Conservation (phyloP, 1,140 invertebrate species). For the Drosophila mauritiana region DNA sequence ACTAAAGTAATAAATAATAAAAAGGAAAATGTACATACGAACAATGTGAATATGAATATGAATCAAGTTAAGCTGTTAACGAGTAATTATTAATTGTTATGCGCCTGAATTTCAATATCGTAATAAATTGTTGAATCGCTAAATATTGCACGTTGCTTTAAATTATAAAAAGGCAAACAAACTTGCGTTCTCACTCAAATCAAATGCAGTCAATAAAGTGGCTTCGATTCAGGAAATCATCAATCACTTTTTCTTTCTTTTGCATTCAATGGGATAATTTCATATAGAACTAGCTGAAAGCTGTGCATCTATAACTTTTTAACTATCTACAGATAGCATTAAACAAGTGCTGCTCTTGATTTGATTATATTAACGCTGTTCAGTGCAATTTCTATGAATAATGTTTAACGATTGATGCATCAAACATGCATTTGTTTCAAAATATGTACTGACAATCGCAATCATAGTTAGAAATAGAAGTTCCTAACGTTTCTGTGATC, state of each 20-base stretch:
- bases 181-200: conserved; percentile 5
- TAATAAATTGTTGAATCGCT: conserved; percentile 37
- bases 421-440: not conserved
- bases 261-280: not conserved
- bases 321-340: no score
- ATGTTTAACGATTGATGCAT: no score
- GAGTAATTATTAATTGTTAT: conserved; percentile 51
- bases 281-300: no score
- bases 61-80: conserved; percentile 50
- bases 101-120: conserved; percentile 21
- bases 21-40: not conserved
- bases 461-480: not conserved
- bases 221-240: not conserved
- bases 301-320: no score
- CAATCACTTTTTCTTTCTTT: not conserved
- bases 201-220: not conserved
- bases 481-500: no score
- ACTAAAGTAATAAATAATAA: not conserved
- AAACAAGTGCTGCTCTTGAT: no score
- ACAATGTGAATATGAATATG: conserved; percentile 30
- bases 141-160: conserved; percentile 3
- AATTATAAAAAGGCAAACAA: not conserved
- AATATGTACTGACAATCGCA: not conserved
- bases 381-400: no score
- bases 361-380: no score